Conservation (phyloP, 2,113 vertebrate species). For the Morone chrysops region DNA sequence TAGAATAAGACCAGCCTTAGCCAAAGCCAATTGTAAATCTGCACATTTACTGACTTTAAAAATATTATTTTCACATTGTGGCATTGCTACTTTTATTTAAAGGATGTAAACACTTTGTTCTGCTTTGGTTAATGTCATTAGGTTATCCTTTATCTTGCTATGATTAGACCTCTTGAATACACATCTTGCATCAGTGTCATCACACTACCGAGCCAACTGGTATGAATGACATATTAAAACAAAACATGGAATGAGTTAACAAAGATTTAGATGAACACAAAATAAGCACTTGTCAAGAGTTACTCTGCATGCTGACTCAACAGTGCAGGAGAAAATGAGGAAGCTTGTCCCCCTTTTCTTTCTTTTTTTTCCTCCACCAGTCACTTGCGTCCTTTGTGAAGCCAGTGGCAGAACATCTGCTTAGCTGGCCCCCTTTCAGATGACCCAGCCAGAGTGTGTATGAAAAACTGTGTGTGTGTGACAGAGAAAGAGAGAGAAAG, state of each 20-base stretch:
- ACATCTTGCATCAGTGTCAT: background rate
- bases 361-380: slow-evolving; percentile 38
- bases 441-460: slow-evolving; percentile 35
- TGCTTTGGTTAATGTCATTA: background rate
- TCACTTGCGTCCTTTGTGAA: slow-evolving; percentile 75
- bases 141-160: background rate
- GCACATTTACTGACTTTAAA: background rate
- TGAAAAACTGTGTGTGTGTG: slow-evolving; percentile 33
- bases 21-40: background rate
- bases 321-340: slow-evolving; percentile 9
- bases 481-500: slow-evolving; percentile 10
- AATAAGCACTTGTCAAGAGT: background rate
- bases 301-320: slow-evolving; percentile 30
- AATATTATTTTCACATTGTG: background rate
- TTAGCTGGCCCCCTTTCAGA: slow-evolving; percentile 76
- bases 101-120: background rate
- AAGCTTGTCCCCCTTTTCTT: slow-evolving; percentile 32
- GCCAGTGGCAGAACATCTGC: slow-evolving; percentile 81
- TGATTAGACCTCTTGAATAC: background rate
- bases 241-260: background rate
- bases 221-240: background rate
- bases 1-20: background rate
- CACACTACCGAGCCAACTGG: background rate
- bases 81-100: background rate
- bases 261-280: background rate